phyloP scores from a whole-genome alignment of 2,888 invertebrate genomes.

The Phyto melanocephala region DNA sequence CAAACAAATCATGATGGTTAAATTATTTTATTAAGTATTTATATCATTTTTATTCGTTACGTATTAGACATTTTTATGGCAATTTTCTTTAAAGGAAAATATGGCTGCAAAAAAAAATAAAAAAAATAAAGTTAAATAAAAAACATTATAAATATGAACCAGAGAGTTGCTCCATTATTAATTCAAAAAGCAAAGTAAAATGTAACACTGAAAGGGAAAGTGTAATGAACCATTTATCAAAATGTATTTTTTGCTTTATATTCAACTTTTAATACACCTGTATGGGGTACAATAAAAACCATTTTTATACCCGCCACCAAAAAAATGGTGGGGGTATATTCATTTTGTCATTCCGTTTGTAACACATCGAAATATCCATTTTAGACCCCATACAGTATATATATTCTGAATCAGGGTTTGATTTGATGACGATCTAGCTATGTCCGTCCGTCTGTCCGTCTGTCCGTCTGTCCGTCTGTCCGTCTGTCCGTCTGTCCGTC shows the following conservation, averaged over 20 bases:
- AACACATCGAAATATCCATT: too few relatives aligned
- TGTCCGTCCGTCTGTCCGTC: too few relatives aligned
- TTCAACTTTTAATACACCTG: constrained; percentile 37
- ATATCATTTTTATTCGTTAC: constrained; percentile 24
- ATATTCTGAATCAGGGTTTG: too few relatives aligned
- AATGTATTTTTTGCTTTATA: constrained; percentile 5
- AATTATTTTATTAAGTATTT: constrained; percentile 48
- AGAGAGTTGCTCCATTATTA: constrained; percentile 2
- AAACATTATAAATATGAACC: neutral
- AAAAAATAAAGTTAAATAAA: neutral
- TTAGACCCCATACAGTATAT: too few relatives aligned
- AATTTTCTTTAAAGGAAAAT: neutral
- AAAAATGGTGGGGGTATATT: too few relatives aligned
- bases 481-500: too few relatives aligned
- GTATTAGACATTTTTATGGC: constrained; percentile 8
- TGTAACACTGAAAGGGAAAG: constrained; percentile 22
- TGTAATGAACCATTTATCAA: constrained; percentile 60
- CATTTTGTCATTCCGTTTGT: too few relatives aligned
- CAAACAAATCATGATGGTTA: neutral
- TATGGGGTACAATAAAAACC: constrained; percentile 24
- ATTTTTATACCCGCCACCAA: too few relatives aligned
- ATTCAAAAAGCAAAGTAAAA: constrained; percentile 5
- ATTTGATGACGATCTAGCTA: too few relatives aligned
- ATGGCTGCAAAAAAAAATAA: neutral
- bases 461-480: too few relatives aligned